A percentile compares a stretch with the other conserved stretches of the same genome.
These are phyloP conservation scores for Stichodactyla helianthus DNA, from an alignment of 64 coral and sea anemone genomes.

Conservation along the genomic window DNA sequence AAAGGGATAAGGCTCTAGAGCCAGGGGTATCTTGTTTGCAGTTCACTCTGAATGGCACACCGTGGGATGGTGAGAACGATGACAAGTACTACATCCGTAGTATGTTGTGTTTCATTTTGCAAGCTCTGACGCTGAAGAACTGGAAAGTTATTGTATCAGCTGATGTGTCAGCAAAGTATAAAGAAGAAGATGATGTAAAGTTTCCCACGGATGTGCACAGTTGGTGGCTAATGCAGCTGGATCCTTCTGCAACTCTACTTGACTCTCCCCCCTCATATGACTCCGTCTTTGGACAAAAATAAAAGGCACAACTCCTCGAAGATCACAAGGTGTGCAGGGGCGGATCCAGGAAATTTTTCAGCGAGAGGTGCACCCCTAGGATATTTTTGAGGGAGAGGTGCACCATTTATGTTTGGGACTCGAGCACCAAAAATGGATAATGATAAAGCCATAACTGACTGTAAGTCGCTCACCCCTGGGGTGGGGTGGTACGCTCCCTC, in stretches of 20 bases:
- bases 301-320: neutral
- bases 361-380: too few species aligned
- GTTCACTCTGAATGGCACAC: neutral
- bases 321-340: too few species aligned
- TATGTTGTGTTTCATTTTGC: constrained; percentile 14
- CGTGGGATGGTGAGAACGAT: constrained; percentile 21
- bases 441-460: too few species aligned
- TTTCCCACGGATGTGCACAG: constrained; percentile 8
- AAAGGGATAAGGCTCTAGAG: neutral
- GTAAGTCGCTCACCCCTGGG: too few species aligned
- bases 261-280: neutral
- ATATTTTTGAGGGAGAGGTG: too few species aligned
- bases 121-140: constrained; percentile 6
- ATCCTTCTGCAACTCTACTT: neutral
- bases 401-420: too few species aligned
- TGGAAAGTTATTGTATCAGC: constrained; percentile 6
- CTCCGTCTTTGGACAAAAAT: neutral
- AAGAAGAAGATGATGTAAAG: constrained; percentile 18
- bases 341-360: too few species aligned
- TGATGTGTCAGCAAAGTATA: constrained; percentile 8
- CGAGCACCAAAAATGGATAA: too few species aligned
- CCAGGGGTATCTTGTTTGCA: constrained; percentile 3
- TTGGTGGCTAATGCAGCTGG: constrained; percentile 20
- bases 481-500: too few species aligned
- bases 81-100: constrained; percentile 16